These are phyloP conservation scores for Chaunax sp. DNA, from an alignment of 2,797 vertebrate genomes.

Conservation along the genomic window DNA sequence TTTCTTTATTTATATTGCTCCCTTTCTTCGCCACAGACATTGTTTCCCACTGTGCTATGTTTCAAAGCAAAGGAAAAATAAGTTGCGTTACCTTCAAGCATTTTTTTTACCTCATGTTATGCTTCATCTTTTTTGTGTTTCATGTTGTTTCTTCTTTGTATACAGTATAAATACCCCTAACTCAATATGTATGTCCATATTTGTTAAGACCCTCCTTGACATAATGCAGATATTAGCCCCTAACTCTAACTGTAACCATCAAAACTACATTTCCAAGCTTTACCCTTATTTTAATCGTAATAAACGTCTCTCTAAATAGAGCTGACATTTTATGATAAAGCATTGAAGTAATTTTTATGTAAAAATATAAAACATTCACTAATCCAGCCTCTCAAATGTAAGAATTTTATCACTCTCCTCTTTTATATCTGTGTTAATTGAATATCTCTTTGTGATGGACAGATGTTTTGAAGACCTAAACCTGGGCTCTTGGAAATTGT, in stretches of 20 bases:
- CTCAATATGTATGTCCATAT: background rate
- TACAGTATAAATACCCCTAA: background rate
- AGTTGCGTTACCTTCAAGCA: background rate
- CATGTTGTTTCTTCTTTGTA: background rate
- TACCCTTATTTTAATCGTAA: background rate
- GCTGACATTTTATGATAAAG: background rate
- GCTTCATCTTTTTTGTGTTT: background rate
- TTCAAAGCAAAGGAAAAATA: slow-evolving; percentile 7
- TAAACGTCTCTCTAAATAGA: background rate
- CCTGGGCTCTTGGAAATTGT: too few relatives aligned
- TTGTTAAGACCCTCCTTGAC: too few relatives aligned
- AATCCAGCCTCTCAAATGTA: too few relatives aligned
- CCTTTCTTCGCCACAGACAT: background rate
- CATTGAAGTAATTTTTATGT: too few relatives aligned
- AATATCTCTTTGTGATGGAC: too few relatives aligned
- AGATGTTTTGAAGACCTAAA: too few relatives aligned
- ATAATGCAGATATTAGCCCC: background rate
- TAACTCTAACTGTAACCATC: background rate
- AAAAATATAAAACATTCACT: too few relatives aligned
- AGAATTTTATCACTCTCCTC: too few relatives aligned
- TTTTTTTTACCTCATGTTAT: slow-evolving; percentile 4
- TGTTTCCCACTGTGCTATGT: background rate
- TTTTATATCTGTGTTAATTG: too few relatives aligned
- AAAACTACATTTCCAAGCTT: background rate
- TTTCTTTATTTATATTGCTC: background rate